These are phyloP conservation scores for Phengaris alcon DNA, from an alignment of 2,888 invertebrate genomes.

Conservation along the genomic window DNA sequence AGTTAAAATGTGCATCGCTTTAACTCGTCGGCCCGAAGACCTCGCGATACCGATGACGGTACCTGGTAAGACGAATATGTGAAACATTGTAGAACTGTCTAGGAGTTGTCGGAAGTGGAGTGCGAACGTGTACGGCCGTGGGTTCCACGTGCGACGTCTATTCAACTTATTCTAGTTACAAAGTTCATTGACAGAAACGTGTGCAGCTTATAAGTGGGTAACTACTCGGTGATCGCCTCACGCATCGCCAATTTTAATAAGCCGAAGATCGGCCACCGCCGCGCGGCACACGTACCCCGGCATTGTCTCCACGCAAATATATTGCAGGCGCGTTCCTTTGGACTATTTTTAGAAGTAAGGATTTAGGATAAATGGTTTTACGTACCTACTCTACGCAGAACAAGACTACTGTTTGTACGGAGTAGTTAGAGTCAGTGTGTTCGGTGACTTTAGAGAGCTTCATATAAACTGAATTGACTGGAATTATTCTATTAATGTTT, in stretches of 20 bases:
- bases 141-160: slow-evolving; percentile 50
- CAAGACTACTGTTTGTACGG: too few species aligned
- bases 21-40: not conserved
- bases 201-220: slow-evolving; percentile 71
- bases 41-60: not conserved
- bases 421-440: not conserved
- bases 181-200: slow-evolving; percentile 79
- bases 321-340: slow-evolving; percentile 54
- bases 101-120: slow-evolving; percentile 11
- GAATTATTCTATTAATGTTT: not conserved
- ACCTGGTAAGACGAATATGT: not conserved
- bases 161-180: slow-evolving; percentile 58
- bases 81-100: not conserved
- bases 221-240: slow-evolving; percentile 68
- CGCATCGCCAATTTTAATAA: slow-evolving; percentile 77
- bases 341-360: slow-evolving; percentile 39
- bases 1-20: slow-evolving; percentile 28
- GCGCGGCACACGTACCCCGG: slow-evolving; percentile 47
- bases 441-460: not conserved
- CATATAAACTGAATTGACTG: not conserved
- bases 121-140: slow-evolving; percentile 31
- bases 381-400: not conserved
- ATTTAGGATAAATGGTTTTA: slow-evolving; percentile 44
- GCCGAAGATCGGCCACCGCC: slow-evolving; percentile 67
- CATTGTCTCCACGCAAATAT: slow-evolving; percentile 62